Percentiles rank a stretch among this genome's conserved stretches.
These are phyloP conservation scores for Pseudolycoriella hygida DNA, from an alignment of 2,888 invertebrate genomes.

Conservation along the genomic window DNA sequence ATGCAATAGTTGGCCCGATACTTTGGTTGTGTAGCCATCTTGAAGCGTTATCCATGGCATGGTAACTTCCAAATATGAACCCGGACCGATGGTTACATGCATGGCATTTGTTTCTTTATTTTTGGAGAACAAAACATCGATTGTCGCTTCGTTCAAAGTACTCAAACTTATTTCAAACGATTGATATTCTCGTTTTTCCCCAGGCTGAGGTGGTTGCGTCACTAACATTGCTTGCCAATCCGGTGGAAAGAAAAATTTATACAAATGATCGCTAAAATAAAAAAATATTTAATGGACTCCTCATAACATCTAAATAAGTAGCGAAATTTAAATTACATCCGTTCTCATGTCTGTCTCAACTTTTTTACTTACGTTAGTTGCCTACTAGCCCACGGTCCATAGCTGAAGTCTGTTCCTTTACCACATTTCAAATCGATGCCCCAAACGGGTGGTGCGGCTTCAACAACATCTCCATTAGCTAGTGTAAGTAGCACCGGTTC, in stretches of 20 bases:
- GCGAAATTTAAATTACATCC: too few species aligned
- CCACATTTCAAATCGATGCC: constrained; percentile 91
- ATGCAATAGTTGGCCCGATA: constrained; percentile 84
- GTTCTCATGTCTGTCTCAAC: too few species aligned
- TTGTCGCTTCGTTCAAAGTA: constrained; percentile 79
- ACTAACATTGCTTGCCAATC: constrained; percentile 65
- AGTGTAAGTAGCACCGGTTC: constrained; percentile 76
- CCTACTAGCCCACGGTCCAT: constrained; percentile 97
- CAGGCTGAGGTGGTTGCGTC: constrained; percentile 67
- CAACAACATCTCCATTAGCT: constrained; percentile 85
- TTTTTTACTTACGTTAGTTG: constrained; percentile 33
- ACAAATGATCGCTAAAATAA: constrained; percentile 57
- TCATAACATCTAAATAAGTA: too few species aligned
- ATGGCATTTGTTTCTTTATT: constrained; percentile 87
- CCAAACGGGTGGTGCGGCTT: constrained; percentile 87
- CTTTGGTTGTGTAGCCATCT: constrained; percentile 76
- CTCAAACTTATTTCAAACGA: constrained; percentile 85
- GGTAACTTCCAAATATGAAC: constrained; percentile 91
- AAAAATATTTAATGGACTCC: too few species aligned
- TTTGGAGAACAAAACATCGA: constrained; percentile 93
- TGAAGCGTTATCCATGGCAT: constrained; percentile 83
- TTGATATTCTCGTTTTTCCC: constrained; percentile 74
- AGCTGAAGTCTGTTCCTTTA: constrained; percentile 85
- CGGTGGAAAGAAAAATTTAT: constrained; percentile 89
- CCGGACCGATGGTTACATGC: constrained; percentile 87